A percentile compares a stretch with the other conserved stretches of the same genome.
phyloP scores from a whole-genome alignment of 2,888 invertebrate species.

The Pachydiplax longipennis region DNA sequence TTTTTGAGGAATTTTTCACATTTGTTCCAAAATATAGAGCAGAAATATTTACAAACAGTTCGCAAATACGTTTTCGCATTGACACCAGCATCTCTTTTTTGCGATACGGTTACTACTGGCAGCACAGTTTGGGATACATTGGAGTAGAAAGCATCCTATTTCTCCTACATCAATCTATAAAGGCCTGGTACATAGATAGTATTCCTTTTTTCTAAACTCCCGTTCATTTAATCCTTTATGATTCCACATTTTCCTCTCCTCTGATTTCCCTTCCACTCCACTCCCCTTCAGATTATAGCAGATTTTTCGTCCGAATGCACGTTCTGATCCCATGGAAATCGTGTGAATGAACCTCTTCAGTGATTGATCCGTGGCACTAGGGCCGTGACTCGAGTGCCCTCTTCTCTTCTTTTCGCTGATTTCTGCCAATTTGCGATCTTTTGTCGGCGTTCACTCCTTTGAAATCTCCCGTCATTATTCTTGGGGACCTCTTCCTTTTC shows the following conservation, averaged over 20 bases:
- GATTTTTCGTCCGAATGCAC: conserved; percentile 16
- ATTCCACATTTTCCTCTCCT: neutral
- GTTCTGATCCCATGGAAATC: neutral
- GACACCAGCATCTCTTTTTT: too few species aligned
- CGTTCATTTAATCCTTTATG: neutral
- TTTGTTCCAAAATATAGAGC: too few species aligned
- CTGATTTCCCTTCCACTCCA: neutral
- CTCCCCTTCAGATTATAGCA: neutral
- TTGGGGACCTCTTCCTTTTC: neutral
- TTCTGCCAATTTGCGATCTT: conserved; percentile 29
- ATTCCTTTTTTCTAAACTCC: too few species aligned
- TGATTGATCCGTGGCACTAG: conserved; percentile 6
- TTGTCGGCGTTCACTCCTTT: conserved; percentile 7
- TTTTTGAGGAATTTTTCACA: too few species aligned
- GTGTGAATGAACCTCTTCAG: conserved; percentile 20
- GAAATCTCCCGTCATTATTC: neutral
- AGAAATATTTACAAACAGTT: too few species aligned
- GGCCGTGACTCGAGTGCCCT: conserved; percentile 34
- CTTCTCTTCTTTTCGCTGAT: neutral
- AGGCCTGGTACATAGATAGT: too few species aligned
- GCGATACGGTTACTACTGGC: too few species aligned
- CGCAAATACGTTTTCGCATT: too few species aligned
- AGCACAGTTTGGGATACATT: too few species aligned
- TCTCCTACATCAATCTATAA: too few species aligned
- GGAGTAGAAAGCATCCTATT: too few species aligned